phyloP scores from a whole-genome alignment of 2,888 invertebrate species.

The Aporophyla nigra region DNA sequence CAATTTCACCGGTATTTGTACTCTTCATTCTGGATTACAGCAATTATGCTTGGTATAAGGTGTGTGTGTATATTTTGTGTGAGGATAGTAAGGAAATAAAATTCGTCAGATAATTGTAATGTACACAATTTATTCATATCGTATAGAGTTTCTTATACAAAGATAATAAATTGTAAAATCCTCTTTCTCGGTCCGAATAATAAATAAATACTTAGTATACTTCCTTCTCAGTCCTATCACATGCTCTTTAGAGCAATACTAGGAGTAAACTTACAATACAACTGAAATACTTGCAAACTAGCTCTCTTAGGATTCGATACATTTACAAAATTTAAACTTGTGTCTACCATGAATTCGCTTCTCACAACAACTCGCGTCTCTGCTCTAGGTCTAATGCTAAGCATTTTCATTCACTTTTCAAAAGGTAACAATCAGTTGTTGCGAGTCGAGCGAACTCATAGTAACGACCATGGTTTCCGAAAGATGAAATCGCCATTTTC shows the following conservation, averaged over 20 bases:
- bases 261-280: constrained; percentile 81
- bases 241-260: constrained; percentile 82
- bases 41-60: not conserved
- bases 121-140: constrained; percentile 91
- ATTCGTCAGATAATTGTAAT: constrained; percentile 84
- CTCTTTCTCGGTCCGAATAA: constrained; percentile 87
- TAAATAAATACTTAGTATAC: constrained; percentile 90
- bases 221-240: constrained; percentile 84
- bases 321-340: constrained; percentile 65
- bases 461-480: constrained; percentile 71
- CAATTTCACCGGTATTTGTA: not conserved
- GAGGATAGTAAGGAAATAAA: constrained; percentile 76
- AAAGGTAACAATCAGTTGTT: constrained; percentile 52
- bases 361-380: constrained; percentile 52
- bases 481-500: constrained; percentile 77
- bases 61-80: constrained; percentile 8
- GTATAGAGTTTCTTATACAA: constrained; percentile 90
- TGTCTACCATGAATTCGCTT: constrained; percentile 67
- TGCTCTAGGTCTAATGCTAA: constrained; percentile 38
- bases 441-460: constrained; percentile 60
- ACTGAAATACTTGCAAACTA: constrained; percentile 82
- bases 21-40: not conserved
- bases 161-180: constrained; percentile 91
- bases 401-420: constrained; percentile 43
- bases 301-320: constrained; percentile 80